phyloP scores from a whole-genome alignment of 2,113 vertebrate species.

The Cyphomyrus discorhynchus region DNA sequence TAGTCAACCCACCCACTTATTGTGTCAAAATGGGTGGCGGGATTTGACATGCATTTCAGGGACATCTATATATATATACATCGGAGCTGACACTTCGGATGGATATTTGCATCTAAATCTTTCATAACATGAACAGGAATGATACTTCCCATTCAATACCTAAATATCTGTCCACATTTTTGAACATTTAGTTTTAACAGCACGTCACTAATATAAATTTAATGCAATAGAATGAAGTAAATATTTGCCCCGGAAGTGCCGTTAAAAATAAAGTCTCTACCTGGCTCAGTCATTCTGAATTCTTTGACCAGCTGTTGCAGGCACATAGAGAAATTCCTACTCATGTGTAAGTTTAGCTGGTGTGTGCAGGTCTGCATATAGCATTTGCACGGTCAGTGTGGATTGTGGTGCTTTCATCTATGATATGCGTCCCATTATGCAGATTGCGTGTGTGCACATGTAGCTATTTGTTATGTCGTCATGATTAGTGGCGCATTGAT shows the following conservation, averaged over 20 bases:
- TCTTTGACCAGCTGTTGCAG: constrained; percentile 21
- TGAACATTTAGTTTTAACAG: not conserved
- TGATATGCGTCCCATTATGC: not conserved
- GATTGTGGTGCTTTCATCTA: not conserved
- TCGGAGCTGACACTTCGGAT: not conserved
- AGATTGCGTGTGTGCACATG: not conserved
- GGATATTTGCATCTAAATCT: not conserved
- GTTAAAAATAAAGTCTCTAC: not conserved
- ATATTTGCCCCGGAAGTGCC: not conserved
- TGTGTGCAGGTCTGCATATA: not conserved
- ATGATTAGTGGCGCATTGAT: not conserved
- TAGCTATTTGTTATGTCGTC: not conserved
- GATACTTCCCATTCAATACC: not conserved
- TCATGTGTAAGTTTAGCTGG: not conserved
- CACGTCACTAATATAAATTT: not conserved
- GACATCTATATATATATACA: not conserved
- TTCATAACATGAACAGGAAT: not conserved
- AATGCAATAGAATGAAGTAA: not conserved
- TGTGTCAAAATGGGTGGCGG: not conserved
- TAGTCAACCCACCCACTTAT: not conserved
- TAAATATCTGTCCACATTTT: not conserved
- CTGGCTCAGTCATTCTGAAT: not conserved
- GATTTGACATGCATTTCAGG: not conserved
- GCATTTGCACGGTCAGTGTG: constrained; percentile 14
- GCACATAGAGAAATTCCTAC: constrained; percentile 36